Evolutionary conservation across 2,888 invertebrate species (phyloP).

Genomic region (Trypoxylon attenuatum): DNA sequence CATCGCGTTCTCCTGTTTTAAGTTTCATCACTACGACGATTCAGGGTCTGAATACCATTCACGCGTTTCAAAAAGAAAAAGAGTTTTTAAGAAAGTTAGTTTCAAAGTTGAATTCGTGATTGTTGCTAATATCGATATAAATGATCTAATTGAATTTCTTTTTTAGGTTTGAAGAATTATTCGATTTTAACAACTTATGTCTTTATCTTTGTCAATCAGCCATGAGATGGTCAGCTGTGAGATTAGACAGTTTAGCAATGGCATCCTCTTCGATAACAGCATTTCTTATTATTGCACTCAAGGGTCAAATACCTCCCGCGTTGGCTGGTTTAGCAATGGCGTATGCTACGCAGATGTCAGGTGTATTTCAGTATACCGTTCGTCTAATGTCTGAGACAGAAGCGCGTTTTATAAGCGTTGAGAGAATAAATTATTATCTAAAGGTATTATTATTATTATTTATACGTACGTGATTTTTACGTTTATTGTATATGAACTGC

Average conservation of each 20-base stretch:
- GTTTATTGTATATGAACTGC: conserved; percentile 3
- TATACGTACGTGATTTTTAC: neutral
- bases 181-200: conserved; percentile 75
- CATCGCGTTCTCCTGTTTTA: conserved; percentile 78
- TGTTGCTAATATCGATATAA: neutral
- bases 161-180: conserved; percentile 74
- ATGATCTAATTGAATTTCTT: neutral
- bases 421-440: conserved; percentile 72
- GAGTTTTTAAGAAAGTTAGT: conserved; percentile 75
- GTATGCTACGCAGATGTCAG: conserved; percentile 78
- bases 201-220: conserved; percentile 75
- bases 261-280: conserved; percentile 74
- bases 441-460: conserved; percentile 52
- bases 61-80: conserved; percentile 78
- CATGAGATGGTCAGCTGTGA: conserved; percentile 72
- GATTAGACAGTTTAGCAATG: conserved; percentile 66
- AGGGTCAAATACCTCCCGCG: conserved; percentile 75
- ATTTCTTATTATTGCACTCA: conserved; percentile 75
- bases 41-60: conserved; percentile 79
- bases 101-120: neutral
- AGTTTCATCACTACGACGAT: conserved; percentile 78
- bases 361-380: conserved; percentile 77
- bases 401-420: conserved; percentile 75
- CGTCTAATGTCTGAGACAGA: conserved; percentile 75
- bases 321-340: conserved; percentile 80